A percentile compares a stretch with the other conserved stretches of the same genome.
phyloP scores from a whole-genome alignment of 2,888 invertebrate species.

The Cheilosia vulpina region DNA sequence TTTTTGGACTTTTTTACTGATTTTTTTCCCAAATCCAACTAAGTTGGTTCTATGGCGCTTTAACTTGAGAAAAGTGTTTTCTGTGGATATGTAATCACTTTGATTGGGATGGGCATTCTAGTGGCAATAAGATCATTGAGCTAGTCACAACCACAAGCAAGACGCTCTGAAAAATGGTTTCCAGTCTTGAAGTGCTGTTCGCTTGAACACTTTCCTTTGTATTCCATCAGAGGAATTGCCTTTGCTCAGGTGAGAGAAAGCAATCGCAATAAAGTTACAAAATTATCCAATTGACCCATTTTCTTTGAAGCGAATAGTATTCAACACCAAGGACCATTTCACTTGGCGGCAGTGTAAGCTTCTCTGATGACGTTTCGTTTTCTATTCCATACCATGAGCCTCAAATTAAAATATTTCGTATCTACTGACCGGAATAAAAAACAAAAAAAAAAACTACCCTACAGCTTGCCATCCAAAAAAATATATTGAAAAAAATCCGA shows the following conservation, averaged over 20 bases:
- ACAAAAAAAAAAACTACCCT: neutral
- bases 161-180: no score
- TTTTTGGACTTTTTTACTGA: neutral
- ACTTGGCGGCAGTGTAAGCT: neutral
- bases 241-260: neutral
- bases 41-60: neutral
- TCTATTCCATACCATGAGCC: neutral
- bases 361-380: neutral
- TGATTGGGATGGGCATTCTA: no score
- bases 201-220: neutral
- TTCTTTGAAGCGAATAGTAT: neutral
- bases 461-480: conserved; percentile 2
- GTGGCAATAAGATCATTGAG: no score
- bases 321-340: conserved; percentile 18
- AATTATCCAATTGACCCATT: conserved; percentile 51
- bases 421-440: conserved; percentile 39
- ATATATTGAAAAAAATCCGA: neutral
- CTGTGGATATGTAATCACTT: no score
- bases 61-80: neutral
- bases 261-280: neutral
- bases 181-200: neutral
- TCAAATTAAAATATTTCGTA: conserved; percentile 52
- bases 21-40: neutral
- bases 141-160: no score
- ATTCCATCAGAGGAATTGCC: neutral